Evolutionary conservation across 2,113 vertebrate genomes (phyloP), one percentile per base, ranked within the genome.

Genomic region (Burhinus bistriatus): DNA sequence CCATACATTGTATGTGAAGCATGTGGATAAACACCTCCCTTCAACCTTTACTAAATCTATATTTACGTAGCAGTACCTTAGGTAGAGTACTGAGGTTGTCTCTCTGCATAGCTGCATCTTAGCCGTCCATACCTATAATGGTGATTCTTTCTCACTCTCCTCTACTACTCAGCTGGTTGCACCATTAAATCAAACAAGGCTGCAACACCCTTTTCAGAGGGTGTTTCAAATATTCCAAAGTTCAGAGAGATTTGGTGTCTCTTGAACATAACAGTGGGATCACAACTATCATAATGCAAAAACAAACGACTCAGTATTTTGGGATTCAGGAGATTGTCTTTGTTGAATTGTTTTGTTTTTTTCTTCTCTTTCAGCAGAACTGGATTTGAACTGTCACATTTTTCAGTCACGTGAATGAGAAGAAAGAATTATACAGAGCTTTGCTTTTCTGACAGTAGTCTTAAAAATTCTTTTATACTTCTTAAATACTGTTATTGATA

Each of bases 171-270:
- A 71, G 18, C 11, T 75, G 64, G 22, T 81, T 42, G 66, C 17
- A 25, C 4, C 8, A 3, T 22, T 1, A 1, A 52, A 44, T 0
- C 2, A n/a, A 54, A 38, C 7, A 54, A 16, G 5, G 9, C 12
- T 78, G 29, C 22, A 55, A 36, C 4, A 13, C 7, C 12, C 20
- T 62, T 49, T 75, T 75, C 32, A 76, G 22, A 71, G 2, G 1
- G 5, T 68, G 8, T 34, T 96, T 81, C 15, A 75, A 75, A 36
- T 80, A 86, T 45, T 73, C 4, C 23, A 44, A 44, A 83, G 12
- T 51, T 94, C 69, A 83, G 51, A 66, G 25, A 51, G 26, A 44
- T 55, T 81, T 47, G 11, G 1, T 73, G 12, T 52, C 20, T 55
- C 20, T 71, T 91, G 38, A 90, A 80, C 29, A 7, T 36, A 78